Percentiles rank a stretch among this genome's conserved stretches.
These are phyloP conservation scores for Protula sp. DNA, from an alignment of 2,888 invertebrate species.

Conservation along the genomic window DNA sequence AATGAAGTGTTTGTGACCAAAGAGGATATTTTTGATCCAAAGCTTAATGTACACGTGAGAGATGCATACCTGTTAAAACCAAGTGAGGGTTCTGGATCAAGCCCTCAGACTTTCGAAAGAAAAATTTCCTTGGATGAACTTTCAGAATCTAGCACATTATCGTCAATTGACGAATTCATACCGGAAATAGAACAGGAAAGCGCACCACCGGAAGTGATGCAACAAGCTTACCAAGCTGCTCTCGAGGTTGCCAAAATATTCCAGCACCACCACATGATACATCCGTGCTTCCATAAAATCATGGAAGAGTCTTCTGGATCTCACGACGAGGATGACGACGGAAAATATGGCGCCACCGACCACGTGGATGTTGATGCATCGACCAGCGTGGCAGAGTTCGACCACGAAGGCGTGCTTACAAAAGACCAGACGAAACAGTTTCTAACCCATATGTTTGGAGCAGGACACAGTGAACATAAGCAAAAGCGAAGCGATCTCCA, in stretches of 20 bases:
- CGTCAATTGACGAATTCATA: not conserved
- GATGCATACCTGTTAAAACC: no score
- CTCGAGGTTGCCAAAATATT: not conserved
- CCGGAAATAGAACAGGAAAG: not conserved
- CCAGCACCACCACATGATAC: not conserved
- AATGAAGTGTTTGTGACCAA: not conserved
- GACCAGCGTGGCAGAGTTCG: not conserved
- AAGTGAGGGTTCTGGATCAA: not conserved
- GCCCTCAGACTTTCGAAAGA: not conserved
- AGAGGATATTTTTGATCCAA: not conserved
- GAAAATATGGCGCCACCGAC: not conserved
- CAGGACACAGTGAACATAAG: not conserved
- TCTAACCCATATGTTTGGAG: not conserved
- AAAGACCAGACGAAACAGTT: not conserved
- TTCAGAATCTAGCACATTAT: not conserved
- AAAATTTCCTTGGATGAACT: not conserved
- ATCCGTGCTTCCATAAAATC: not conserved
- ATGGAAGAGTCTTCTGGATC: not conserved
- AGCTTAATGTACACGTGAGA: no score
- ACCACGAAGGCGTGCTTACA: not conserved
- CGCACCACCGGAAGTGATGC: not conserved
- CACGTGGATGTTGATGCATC: not conserved
- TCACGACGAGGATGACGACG: not conserved
- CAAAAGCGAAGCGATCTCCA: not conserved
- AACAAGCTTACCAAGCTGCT: constrained; percentile 1